phyloP scores from a whole-genome alignment of 2,797 vertebrate species.

The Anguilla anguilla region DNA sequence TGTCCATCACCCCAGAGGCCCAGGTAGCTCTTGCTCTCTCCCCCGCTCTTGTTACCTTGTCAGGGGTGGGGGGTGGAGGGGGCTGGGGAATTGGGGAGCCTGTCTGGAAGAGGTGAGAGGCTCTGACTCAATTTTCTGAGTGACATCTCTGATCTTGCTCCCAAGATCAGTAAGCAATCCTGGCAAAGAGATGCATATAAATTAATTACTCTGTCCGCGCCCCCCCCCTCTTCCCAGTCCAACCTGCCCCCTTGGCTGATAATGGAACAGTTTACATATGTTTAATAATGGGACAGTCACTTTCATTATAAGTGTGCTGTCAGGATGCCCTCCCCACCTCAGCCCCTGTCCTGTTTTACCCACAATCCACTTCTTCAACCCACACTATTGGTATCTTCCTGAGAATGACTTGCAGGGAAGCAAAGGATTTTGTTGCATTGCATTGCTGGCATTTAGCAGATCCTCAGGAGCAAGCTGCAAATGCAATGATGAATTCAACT shows the following conservation, averaged over 20 bases:
- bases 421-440: not conserved
- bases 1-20: conserved; percentile 83
- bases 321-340: conserved; percentile 28
- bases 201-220: conserved; percentile 87
- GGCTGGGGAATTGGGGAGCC: conserved; percentile 62
- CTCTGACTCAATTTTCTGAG: conserved; percentile 88
- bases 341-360: not conserved
- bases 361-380: not conserved
- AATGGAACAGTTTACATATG: conserved; percentile 66
- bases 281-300: conserved; percentile 59
- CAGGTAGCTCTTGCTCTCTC: conserved; percentile 59
- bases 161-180: conserved; percentile 86
- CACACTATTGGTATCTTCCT: not conserved
- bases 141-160: conserved; percentile 91
- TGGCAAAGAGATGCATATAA: conserved; percentile 96
- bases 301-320: conserved; percentile 47
- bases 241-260: conserved; percentile 56
- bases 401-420: not conserved
- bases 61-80: conserved; percentile 60
- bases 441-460: not conserved
- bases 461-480: not conserved
- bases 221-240: conserved; percentile 54
- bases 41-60: conserved; percentile 75
- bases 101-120: conserved; percentile 72
- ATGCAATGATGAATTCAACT: not conserved